Evolutionary conservation across 2,113 vertebrate species (phyloP), one percentile per base, ranked within the genome.

Genomic region (Hippocampus abdominalis): DNA sequence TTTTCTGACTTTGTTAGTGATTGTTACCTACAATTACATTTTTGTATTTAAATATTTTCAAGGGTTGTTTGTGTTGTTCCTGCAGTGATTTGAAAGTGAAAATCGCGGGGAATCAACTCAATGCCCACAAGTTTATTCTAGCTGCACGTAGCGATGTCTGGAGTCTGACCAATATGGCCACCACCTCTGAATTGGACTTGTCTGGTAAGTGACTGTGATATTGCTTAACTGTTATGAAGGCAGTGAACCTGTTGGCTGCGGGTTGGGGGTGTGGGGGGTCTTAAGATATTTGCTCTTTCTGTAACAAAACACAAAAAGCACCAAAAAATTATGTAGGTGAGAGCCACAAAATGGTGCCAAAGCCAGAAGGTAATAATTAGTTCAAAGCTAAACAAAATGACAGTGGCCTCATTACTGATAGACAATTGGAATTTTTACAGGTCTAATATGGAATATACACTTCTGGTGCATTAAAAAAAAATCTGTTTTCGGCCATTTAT

Each of bases 91-190:
- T 99, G 81, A 96, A 94, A 87, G 94, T 98, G 83, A 97, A 94
- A 78, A 91, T 99, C 64, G 92, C 93, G 53, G 91, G 88, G 69
- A 87, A 90, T 70, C 76, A 61, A 64, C 89, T 98, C 81, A 88
- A 62, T 2, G 96, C 95, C 76, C 97, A 99, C 86, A 99, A 98
- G 87, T 99, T 99, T 88, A 95, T 99, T 46, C 83, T 99, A 91
- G 97, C 97, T 0, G 96, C 97, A 2, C 96, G 96, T 71, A 98
- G 94, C 39, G 97, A 99, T 40, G 76, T 84, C 21, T 99, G 97
- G 97, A 98, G 95, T 73, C 90, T 97, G 69, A 83, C 92, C 81
- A 98, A 86, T 89, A 83, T 99, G 72, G 91, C 94, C 64, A 92
- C 94, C 21, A 94, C 92, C 10, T 81, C 93, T 59, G 95, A 97